Percentiles rank a stretch among this genome's conserved stretches.
These are phyloP conservation scores for Xyrichtys novacula DNA, from an alignment of 2,797 vertebrate species.

Conservation along the genomic window DNA sequence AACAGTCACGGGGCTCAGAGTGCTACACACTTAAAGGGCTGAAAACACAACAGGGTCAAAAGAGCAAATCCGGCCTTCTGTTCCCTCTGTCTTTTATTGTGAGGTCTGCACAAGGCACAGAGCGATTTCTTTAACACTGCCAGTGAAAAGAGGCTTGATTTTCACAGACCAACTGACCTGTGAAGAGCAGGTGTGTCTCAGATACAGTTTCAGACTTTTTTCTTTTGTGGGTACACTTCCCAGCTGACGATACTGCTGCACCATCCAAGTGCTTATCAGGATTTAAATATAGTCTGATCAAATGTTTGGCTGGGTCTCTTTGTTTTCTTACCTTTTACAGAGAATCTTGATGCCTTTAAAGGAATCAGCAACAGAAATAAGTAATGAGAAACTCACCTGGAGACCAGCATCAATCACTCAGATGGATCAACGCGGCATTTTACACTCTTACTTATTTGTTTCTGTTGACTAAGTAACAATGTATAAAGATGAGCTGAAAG, in stretches of 20 bases:
- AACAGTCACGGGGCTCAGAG: conserved; percentile 52
- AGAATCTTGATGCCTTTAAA: conserved; percentile 7
- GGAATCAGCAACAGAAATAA: conserved; percentile 1
- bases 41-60: conserved; percentile 73
- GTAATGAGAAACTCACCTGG: conserved; percentile 26
- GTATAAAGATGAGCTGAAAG: conserved; percentile 64
- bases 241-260: conserved; percentile 64
- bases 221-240: conserved; percentile 47
- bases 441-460: conserved; percentile 55
- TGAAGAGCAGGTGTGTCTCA: conserved; percentile 85
- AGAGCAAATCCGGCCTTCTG: conserved; percentile 77
- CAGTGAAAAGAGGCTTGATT: conserved; percentile 79
- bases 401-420: conserved; percentile 43
- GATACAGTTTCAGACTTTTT: conserved; percentile 80
- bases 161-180: conserved; percentile 79
- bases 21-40: conserved; percentile 59
- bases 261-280: conserved; percentile 57
- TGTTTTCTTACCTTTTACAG: conserved; percentile 17
- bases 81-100: conserved; percentile 77
- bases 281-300: conserved; percentile 54
- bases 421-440: conserved; percentile 27
- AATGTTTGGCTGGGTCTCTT: conserved; percentile 16
- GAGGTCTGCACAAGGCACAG: conserved; percentile 60
- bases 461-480: conserved; percentile 66
- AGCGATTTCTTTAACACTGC: conserved; percentile 71